Evolutionary conservation across 2,113 vertebrate genomes (phyloP).

Genomic region (Mobula hypostoma): DNA sequence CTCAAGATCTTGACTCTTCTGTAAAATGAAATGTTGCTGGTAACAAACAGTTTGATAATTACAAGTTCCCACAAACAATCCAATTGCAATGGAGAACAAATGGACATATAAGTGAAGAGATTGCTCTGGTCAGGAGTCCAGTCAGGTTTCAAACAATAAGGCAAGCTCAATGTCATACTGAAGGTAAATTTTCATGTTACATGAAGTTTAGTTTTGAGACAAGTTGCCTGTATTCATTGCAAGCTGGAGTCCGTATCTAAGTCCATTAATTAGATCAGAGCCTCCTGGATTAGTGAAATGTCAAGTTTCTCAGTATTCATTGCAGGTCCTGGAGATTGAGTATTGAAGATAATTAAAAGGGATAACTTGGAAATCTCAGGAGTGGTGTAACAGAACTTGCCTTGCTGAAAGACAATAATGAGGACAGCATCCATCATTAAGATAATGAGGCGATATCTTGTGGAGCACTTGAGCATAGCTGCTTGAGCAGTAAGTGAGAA

Average conservation of each 20-base stretch:
- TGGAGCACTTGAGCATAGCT: background rate
- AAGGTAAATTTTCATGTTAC: background rate
- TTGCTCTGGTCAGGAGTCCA: background rate
- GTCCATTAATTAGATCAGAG: background rate
- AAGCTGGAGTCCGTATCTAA: background rate
- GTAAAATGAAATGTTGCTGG: background rate
- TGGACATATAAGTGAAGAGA: background rate
- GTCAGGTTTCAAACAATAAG: background rate
- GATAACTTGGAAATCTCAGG: background rate
- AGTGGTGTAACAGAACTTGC: background rate
- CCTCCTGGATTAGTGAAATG: background rate
- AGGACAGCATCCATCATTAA: background rate
- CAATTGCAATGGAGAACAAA: background rate
- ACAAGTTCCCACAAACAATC: background rate
- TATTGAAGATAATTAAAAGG: slow-evolving; percentile 7
- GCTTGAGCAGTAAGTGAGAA: background rate
- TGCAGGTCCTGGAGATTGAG: background rate
- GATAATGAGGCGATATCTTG: slow-evolving; percentile 2
- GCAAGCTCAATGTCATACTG: background rate
- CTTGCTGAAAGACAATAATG: background rate
- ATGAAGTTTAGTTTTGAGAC: background rate
- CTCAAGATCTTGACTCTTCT: background rate
- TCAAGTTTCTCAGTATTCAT: background rate
- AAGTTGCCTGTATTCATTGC: background rate
- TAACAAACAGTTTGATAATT: background rate